Conservation (phyloP, 2,113 vertebrate species). For the Cottus gobio region DNA sequence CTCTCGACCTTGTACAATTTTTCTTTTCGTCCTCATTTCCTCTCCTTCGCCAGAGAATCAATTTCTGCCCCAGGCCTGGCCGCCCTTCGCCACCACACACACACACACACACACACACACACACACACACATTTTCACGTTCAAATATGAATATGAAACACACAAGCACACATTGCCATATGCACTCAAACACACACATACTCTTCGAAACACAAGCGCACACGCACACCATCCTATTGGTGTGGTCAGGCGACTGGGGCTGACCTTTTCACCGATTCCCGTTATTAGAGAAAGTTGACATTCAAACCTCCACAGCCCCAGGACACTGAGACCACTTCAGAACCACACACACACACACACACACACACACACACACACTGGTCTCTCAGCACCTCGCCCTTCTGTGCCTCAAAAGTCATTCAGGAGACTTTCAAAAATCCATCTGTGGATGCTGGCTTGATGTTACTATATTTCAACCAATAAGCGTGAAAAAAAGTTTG, state of each 20-base stretch:
- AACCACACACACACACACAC: slow-evolving; percentile 29
- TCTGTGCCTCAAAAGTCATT: slow-evolving; percentile 29
- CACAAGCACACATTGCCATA: slow-evolving; percentile 33
- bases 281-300: slow-evolving; percentile 86
- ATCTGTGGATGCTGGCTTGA: neutral
- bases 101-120: slow-evolving; percentile 26
- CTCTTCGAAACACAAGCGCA: too few species aligned
- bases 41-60: slow-evolving; percentile 77
- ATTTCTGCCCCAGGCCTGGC: slow-evolving; percentile 79
- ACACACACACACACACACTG: neutral
- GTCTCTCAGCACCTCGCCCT: slow-evolving; percentile 1
- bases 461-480: slow-evolving; percentile 11
- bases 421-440: neutral
- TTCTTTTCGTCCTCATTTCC: slow-evolving; percentile 80
- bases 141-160: slow-evolving; percentile 62
- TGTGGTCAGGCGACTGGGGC: slow-evolving; percentile 78
- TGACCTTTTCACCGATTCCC: slow-evolving; percentile 86
- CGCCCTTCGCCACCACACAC: slow-evolving; percentile 29
- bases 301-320: slow-evolving; percentile 81
- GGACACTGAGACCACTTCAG: slow-evolving; percentile 71
- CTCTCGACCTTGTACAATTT: slow-evolving; percentile 69
- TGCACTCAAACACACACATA: slow-evolving; percentile 15
- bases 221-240: slow-evolving; percentile 38
- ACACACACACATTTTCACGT: slow-evolving; percentile 26
- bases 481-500: neutral